Percentiles rank a stretch among this genome's conserved stretches.
These are phyloP conservation scores for Orthosia gothica DNA, from an alignment of 2,888 invertebrate species.

Conservation along the genomic window DNA sequence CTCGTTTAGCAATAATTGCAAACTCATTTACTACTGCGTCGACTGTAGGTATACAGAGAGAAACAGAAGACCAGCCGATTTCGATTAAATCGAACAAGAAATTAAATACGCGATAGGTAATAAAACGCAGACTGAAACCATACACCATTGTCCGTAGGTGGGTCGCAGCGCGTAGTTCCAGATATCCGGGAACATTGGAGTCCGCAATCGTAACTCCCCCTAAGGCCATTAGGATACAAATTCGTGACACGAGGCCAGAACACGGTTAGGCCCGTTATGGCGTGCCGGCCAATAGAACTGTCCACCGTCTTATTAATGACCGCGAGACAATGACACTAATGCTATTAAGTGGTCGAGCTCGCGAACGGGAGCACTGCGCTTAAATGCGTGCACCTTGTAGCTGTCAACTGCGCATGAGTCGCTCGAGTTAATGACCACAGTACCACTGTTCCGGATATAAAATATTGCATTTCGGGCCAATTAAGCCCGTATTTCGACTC, in stretches of 20 bases:
- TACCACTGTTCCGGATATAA: conserved; percentile 57
- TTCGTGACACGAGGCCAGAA: conserved; percentile 85
- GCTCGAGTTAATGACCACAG: conserved; percentile 55
- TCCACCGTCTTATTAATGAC: conserved; percentile 88
- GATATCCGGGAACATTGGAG: conserved; percentile 71
- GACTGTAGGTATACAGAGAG: conserved; percentile 2
- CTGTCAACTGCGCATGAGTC: conserved; percentile 66
- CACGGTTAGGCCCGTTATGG: conserved; percentile 83
- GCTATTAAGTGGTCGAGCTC: conserved; percentile 85
- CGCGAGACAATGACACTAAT: conserved; percentile 88
- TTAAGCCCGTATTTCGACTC: conserved; percentile 52
- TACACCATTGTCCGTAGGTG: conserved; percentile 69
- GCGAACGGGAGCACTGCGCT: conserved; percentile 78
- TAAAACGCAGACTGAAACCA: conserved; percentile 68
- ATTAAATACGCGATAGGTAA: conserved; percentile 59
- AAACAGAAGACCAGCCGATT: conserved; percentile 32
- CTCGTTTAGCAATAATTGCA: conserved; percentile 38
- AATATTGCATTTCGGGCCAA: conserved; percentile 64
- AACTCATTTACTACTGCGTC: conserved; percentile 32
- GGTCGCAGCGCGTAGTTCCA: conserved; percentile 62
- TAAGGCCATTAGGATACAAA: conserved; percentile 79
- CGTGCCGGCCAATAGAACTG: conserved; percentile 86
- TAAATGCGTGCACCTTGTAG: conserved; percentile 78
- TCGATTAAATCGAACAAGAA: conserved; percentile 51
- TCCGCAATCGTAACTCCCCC: conserved; percentile 71